A percentile compares a stretch with the other conserved stretches of the same genome.
These are phyloP conservation scores for Drosophila sulfurigaster DNA, from an alignment of 1,140 invertebrate species.

Conservation along the genomic window DNA sequence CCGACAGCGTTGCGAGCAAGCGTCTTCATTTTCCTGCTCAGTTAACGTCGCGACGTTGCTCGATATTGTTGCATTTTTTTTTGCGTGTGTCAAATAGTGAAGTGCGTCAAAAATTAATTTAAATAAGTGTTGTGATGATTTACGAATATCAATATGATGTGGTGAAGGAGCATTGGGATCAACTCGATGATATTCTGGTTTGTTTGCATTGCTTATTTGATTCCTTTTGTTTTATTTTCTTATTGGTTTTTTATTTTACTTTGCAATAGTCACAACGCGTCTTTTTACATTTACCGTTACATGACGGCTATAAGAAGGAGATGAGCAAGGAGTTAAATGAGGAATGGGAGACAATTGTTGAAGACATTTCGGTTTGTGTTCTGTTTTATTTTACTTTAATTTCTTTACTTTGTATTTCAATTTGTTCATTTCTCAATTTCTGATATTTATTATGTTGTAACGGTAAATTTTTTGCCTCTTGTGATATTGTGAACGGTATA, in stretches of 20 bases:
- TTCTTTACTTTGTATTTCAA: not conserved
- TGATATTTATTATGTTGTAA: not conserved
- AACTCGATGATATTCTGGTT: not conserved
- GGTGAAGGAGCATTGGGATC: not conserved
- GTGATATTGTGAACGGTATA: constrained; percentile 26
- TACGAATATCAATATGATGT: not conserved
- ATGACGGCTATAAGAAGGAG: not conserved
- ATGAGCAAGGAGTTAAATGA: constrained; percentile 57
- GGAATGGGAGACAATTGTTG: constrained; percentile 51
- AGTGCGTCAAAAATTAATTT: not conserved
- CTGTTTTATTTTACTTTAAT: constrained; percentile 1
- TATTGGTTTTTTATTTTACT: not conserved
- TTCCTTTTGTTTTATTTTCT: not conserved
- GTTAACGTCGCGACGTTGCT: not conserved
- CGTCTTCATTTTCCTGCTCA: too few relatives aligned
- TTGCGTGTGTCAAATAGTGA: not conserved
- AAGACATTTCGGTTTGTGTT: constrained; percentile 68
- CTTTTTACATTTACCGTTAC: not conserved
- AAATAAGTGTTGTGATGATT: not conserved
- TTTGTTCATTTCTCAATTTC: not conserved
- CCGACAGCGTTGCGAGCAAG: too few relatives aligned
- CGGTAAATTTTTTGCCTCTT: constrained; percentile 1
- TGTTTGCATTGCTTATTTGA: not conserved
- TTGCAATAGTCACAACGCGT: not conserved
- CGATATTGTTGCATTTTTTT: not conserved